Conservation (phyloP, 30 jellyfish, hydroid and myxozoan genomes). For the Catostylus mosaicus region DNA sequence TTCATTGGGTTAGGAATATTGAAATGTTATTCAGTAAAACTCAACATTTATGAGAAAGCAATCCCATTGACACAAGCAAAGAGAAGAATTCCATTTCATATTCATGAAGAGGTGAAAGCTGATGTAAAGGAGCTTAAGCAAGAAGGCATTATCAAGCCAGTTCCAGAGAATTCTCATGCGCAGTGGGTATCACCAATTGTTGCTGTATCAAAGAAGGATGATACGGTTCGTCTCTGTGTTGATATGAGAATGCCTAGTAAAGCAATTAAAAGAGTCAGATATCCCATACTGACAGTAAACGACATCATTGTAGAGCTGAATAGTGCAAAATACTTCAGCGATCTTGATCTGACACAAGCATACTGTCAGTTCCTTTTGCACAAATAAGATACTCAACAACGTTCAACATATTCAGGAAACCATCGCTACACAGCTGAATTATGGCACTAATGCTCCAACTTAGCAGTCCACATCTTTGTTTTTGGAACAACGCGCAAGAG, state of each 20-base stretch:
- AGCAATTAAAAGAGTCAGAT: slow-evolving; percentile 57
- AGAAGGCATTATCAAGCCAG: slow-evolving; percentile 2
- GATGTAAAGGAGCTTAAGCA: background rate
- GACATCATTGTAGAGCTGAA: slow-evolving; percentile 40
- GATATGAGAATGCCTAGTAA: slow-evolving; percentile 53
- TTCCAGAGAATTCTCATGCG: slow-evolving; percentile 31
- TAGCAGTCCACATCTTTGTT: too few species aligned
- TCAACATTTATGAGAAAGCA: slow-evolving; percentile 14
- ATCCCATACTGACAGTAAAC: slow-evolving; percentile 50
- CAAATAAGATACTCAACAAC: slow-evolving; percentile 32
- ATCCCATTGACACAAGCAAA: slow-evolving; percentile 26
- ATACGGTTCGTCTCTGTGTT: slow-evolving; percentile 39
- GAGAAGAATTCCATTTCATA: slow-evolving; percentile 28
- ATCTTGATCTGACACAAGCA: slow-evolving; percentile 42
- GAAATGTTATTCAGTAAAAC: slow-evolving; percentile 6
- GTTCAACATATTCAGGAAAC: slow-evolving; percentile 12
- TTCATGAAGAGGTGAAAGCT: slow-evolving; percentile 3
- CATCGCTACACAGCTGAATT: slow-evolving; percentile 36
- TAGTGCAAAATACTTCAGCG: slow-evolving; percentile 38
- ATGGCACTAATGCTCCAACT: slow-evolving; percentile 56
- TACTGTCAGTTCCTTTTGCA: slow-evolving; percentile 37
- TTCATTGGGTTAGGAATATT: slow-evolving; percentile 26
- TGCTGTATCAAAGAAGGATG: slow-evolving; percentile 54
- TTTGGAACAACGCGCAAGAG: too few species aligned
- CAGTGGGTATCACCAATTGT: slow-evolving; percentile 69